A percentile compares a stretch with the other conserved stretches of the same genome.
phyloP scores from a whole-genome alignment of 2,797 vertebrate species.

The Pseudochaenichthys georgianus region DNA sequence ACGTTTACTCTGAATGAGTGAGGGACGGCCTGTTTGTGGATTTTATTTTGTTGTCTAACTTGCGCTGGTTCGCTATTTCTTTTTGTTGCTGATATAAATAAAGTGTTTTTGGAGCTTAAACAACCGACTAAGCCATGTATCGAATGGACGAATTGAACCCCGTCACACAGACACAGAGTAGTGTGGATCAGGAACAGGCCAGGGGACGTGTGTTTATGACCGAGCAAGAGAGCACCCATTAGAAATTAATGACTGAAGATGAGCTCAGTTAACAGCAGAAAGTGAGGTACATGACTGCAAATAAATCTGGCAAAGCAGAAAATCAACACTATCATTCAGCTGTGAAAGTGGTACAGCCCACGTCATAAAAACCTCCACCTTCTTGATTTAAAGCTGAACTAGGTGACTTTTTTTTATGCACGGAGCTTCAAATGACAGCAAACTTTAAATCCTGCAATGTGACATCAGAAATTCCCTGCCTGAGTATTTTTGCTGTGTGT shows the following conservation, averaged over 20 bases:
- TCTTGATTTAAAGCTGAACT: background rate
- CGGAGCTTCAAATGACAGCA: background rate
- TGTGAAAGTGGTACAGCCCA: constrained; percentile 25
- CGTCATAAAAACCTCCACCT: background rate
- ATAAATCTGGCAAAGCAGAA: constrained; percentile 28
- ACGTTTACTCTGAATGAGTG: too few species aligned
- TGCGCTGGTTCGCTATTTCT: too few species aligned
- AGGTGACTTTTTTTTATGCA: background rate
- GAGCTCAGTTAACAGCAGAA: constrained; percentile 22
- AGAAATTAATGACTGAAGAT: constrained; percentile 43
- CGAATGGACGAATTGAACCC: too few species aligned
- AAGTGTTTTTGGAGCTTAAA: too few species aligned
- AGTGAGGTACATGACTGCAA: constrained; percentile 8
- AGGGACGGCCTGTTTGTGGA: too few species aligned
- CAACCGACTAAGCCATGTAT: too few species aligned
- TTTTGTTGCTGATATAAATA: too few species aligned
- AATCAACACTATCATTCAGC: constrained; percentile 23
- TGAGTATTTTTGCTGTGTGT: background rate
- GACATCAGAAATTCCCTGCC: constrained; percentile 19
- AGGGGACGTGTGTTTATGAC: constrained; percentile 31
- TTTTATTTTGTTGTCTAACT: too few species aligned
- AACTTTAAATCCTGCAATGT: background rate
- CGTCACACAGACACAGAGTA: too few species aligned
- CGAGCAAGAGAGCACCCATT: constrained; percentile 21
- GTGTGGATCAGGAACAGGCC: constrained; percentile 2